A percentile compares a stretch with the other conserved stretches of the same genome.
phyloP scores from a whole-genome alignment of 1,140 invertebrate species.

The Tetramorium parvispinum region DNA sequence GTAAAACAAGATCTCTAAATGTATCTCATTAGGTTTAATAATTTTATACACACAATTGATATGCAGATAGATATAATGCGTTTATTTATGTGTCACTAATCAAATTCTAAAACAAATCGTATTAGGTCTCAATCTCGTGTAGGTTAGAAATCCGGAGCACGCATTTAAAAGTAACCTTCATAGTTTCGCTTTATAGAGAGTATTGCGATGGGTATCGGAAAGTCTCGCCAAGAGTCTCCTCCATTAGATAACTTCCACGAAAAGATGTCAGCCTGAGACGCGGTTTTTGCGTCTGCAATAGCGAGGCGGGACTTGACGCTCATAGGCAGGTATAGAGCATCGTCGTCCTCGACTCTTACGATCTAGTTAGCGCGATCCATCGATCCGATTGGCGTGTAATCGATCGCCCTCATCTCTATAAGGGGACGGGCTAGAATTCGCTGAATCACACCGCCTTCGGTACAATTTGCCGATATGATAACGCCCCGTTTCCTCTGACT shows the following conservation, averaged over 20 bases:
- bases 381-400: constrained; percentile 73
- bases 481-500: constrained; percentile 52
- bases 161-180: neutral
- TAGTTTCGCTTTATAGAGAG: neutral
- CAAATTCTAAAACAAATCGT: neutral
- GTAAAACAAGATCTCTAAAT: neutral
- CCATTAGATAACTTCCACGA: constrained; percentile 56
- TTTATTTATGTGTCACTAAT: neutral
- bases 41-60: neutral
- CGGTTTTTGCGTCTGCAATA: constrained; percentile 6
- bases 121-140: neutral
- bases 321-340: constrained; percentile 31
- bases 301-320: constrained; percentile 55
- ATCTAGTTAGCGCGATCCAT: constrained; percentile 73
- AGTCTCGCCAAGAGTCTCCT: neutral
- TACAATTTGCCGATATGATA: constrained; percentile 43
- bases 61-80: neutral
- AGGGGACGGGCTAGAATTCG: constrained; percentile 64
- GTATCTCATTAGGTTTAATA: constrained; percentile 15
- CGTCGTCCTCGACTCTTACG: constrained; percentile 46
- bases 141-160: neutral
- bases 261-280: constrained; percentile 44
- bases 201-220: neutral
- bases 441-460: constrained; percentile 65
- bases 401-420: constrained; percentile 61